Conservation (phyloP, 2,888 invertebrate genomes). For the Copidosoma aretas region DNA sequence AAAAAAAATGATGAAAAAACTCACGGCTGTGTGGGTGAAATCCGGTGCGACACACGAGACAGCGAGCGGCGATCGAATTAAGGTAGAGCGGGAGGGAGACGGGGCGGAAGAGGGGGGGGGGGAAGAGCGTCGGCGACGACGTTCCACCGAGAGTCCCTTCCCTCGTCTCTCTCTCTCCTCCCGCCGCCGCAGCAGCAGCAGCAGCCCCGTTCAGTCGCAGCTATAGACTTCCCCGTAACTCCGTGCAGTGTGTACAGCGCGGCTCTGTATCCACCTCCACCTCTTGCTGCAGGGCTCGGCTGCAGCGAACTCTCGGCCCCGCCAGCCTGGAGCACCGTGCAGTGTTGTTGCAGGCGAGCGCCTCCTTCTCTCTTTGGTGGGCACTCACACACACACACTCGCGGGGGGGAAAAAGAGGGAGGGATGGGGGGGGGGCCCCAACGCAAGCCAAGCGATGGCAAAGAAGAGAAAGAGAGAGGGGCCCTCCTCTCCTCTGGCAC, state of each 20-base stretch:
- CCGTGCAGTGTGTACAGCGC: background rate
- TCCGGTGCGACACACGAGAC: too few species aligned
- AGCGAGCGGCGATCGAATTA: too few species aligned
- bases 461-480: conserved; percentile 2
- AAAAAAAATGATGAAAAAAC: conserved; percentile 15
- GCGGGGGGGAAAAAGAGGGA: too few species aligned
- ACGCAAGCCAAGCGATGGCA: too few species aligned
- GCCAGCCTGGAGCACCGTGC: background rate
- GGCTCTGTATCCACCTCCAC: background rate
- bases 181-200: background rate
- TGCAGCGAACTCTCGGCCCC: too few species aligned
- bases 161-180: background rate
- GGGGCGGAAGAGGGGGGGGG: background rate
- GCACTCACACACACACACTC: too few species aligned
- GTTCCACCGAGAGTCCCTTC: background rate
- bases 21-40: too few species aligned
- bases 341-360: too few species aligned
- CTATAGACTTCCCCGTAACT: background rate
- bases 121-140: background rate
- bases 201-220: background rate
- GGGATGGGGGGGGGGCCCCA: too few species aligned
- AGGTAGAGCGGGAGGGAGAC: background rate
- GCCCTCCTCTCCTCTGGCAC: too few species aligned
- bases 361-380: too few species aligned
- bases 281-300: too few species aligned